Percentiles rank a stretch among this genome's conserved stretches.
Conservation (phyloP, 2,888 invertebrate genomes). For the Ichneumoninae sp. region DNA sequence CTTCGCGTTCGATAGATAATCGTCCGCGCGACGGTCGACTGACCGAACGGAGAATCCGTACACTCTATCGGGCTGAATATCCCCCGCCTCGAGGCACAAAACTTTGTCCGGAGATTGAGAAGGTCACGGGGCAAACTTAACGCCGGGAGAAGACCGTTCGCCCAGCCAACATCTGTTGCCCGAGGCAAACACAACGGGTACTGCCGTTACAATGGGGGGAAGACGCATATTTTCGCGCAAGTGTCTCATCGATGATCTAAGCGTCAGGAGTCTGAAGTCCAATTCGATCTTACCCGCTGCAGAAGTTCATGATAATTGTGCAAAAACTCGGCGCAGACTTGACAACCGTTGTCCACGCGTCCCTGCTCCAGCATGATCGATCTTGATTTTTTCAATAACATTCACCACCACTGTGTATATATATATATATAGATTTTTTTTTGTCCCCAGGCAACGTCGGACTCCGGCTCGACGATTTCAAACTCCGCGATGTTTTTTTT, state of each 20-base stretch:
- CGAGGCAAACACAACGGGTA: background rate
- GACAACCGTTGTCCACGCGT: constrained; percentile 87
- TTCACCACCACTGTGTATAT: constrained; percentile 49
- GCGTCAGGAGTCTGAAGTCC: constrained; percentile 1
- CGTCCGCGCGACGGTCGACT: too few species aligned
- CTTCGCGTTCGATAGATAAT: background rate
- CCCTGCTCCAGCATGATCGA: constrained; percentile 88
- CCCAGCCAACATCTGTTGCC: background rate
- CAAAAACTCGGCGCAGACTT: constrained; percentile 91
- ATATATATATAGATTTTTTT: background rate
- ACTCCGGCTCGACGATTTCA: background rate
- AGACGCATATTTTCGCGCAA: background rate
- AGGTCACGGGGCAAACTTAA: constrained; percentile 35
- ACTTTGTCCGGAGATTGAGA: constrained; percentile 25
- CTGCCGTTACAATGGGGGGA: constrained; percentile 5
- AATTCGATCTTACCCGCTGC: constrained; percentile 87
- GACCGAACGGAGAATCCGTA: background rate
- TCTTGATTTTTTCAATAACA: constrained; percentile 54
- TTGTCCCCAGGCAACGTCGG: background rate
- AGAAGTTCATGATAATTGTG: constrained; percentile 89
- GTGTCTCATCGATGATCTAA: constrained; percentile 22
- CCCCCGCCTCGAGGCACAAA: background rate
- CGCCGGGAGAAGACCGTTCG: background rate
- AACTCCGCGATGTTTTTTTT: background rate
- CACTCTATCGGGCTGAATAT: background rate